Evolutionary conservation across 37 sponge, comb jelly and placozoan genomes (phyloP), one percentile per base, ranked within the genome.

Genomic region (Spongilla lacustris): DNA sequence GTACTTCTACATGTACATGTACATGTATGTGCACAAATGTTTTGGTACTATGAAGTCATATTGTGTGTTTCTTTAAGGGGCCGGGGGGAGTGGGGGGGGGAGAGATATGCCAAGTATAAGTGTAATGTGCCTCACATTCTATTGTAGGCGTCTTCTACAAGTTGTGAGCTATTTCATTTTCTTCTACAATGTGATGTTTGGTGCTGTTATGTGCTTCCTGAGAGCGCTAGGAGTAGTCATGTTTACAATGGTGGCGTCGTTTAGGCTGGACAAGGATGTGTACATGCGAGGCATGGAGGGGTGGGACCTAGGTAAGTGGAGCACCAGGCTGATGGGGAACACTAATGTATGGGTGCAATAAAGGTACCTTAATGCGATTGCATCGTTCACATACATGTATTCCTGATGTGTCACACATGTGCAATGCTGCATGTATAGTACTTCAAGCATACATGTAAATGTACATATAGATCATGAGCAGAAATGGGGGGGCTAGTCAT

Each of bases 271-370:
- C 88, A 50, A 77, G 83, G 88, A 88, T 41, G 70, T 88, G 36
- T 88, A 88, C 83, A 88, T 88, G 88, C 67, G 83, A 26, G 88
- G 88, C 0, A 82, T 88, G 36, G 88, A 88, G 71, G 88, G 88
- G 30, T 88, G 88, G 88, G 88, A 88, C 77, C 19, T 46, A n/a
- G 88, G 88, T 88, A 71, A 3, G 67, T 71, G 31, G 26, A 14
- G 22, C 31, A 41, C 24, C 17, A n/a, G 77, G 35, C 12, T 24
- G 36, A 27, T 25, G 12, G 26, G 73, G n/a, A 12, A n/a, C 73
- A 13, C 26, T 23, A 12, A 28, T 11, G 26, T 72, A 23, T n/a
- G n/a, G n/a, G n/a, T n/a, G n/a, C 26, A 28, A 72, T 72, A 13
- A 72, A 72, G 23, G 26, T n/a, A 11, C 73, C 73, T n/a, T 35